A percentile compares a stretch with the other conserved stretches of the same genome.
These are phyloP conservation scores for Chitala chitala DNA, from an alignment of 2,113 vertebrate species.

Conservation along the genomic window DNA sequence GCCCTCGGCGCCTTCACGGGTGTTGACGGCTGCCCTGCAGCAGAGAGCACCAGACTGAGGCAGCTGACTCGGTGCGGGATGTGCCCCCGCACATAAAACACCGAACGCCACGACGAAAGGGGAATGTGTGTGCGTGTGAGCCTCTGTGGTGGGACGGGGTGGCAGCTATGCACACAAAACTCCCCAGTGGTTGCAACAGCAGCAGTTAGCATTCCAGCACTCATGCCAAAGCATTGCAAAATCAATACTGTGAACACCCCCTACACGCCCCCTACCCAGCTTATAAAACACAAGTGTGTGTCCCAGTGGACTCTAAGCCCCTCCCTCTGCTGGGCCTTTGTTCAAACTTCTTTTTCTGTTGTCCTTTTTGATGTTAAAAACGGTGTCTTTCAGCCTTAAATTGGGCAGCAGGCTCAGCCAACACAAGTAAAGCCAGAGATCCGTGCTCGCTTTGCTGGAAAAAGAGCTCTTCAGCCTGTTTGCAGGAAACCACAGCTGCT, in stretches of 20 bases:
- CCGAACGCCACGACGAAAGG: background rate
- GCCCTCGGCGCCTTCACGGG: background rate
- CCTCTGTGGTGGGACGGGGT: too few relatives aligned
- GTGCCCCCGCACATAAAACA: background rate
- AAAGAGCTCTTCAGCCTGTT: background rate
- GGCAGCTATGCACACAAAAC: background rate
- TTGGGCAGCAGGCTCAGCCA: background rate
- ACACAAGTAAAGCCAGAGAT: slow-evolving; percentile 13
- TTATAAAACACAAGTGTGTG: slow-evolving; percentile 14
- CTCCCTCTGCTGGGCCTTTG: slow-evolving; percentile 13
- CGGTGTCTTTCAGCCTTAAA: background rate
- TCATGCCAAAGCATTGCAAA: slow-evolving; percentile 13
- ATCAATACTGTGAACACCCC: slow-evolving; percentile 6
- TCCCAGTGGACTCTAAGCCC: slow-evolving; percentile 1
- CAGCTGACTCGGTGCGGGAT: background rate
- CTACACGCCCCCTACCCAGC: too few relatives aligned
- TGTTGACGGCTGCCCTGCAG: background rate
- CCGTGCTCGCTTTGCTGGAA: slow-evolving; percentile 1
- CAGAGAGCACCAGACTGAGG: background rate
- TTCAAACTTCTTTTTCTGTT: slow-evolving; percentile 2
- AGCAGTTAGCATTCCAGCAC: background rate
- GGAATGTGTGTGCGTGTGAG: background rate
- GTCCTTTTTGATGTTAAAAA: slow-evolving; percentile 13
- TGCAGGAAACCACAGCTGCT: background rate
- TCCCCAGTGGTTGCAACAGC: background rate